Evolutionary conservation across 2,888 invertebrate species (phyloP).

Genomic region (Agrilus mali): DNA sequence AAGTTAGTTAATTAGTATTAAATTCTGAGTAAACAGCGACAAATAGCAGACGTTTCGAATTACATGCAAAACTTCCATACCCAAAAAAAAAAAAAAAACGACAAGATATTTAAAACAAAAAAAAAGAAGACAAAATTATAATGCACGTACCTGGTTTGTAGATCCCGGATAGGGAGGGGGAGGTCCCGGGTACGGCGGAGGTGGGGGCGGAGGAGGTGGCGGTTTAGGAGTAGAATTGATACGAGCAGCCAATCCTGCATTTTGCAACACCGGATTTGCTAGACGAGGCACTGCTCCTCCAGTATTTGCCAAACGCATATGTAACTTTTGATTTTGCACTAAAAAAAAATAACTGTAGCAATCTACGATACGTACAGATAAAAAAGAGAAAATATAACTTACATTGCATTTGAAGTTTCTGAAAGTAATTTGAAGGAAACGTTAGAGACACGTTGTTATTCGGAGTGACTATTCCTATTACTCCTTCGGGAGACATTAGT

Average conservation of each 20-base stretch:
- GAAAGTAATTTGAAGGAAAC: conserved; percentile 37
- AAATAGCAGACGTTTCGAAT: too few species aligned
- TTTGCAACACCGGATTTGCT: not conserved
- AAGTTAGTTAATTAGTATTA: too few species aligned
- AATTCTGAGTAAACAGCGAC: too few species aligned
- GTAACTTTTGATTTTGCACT: conserved; percentile 33
- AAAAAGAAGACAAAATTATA: too few species aligned
- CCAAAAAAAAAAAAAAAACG: too few species aligned
- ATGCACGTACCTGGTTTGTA: too few species aligned
- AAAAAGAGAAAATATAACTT: conserved; percentile 15
- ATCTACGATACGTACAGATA: too few species aligned
- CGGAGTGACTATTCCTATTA: conserved; percentile 51
- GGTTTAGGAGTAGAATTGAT: conserved; percentile 22
- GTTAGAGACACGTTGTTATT: conserved; percentile 47
- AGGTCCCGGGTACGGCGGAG: conserved; percentile 60
- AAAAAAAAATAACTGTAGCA: conserved; percentile 4
- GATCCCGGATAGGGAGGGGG: conserved; percentile 57
- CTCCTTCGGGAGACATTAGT: conserved; percentile 46
- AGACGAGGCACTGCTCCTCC: conserved; percentile 13
- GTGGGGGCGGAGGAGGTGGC: conserved; percentile 48
- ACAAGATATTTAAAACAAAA: too few species aligned
- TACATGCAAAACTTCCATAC: too few species aligned
- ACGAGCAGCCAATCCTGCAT: conserved; percentile 15
- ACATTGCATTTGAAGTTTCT: conserved; percentile 26
- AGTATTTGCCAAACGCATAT: conserved; percentile 27